Percentiles rank a stretch among this genome's conserved stretches.
phyloP scores from a whole-genome alignment of 2,113 vertebrate genomes.

The Phocoena sinus region DNA sequence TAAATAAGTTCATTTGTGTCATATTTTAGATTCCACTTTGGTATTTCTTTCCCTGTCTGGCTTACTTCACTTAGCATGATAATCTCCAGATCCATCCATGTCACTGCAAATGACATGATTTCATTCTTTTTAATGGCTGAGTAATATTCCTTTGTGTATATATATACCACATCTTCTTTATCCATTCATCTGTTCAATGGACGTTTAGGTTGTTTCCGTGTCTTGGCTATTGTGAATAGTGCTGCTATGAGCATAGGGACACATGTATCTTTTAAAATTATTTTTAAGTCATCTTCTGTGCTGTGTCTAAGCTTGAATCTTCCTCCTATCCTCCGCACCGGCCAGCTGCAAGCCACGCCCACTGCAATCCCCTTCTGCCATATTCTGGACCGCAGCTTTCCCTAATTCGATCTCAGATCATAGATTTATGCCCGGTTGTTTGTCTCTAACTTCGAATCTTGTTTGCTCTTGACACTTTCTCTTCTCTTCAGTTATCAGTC shows the following conservation, averaged over 20 bases:
- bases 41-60: background rate
- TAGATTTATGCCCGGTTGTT: background rate
- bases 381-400: background rate
- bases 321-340: background rate
- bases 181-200: background rate
- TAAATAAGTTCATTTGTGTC: background rate
- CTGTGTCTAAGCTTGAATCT: background rate
- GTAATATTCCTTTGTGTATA: background rate
- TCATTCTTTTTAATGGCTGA: background rate
- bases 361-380: rapidly evolving
- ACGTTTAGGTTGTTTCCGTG: background rate
- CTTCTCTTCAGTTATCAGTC: background rate
- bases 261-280: background rate
- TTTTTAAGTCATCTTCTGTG: background rate
- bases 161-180: background rate
- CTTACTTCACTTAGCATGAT: background rate
- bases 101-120: background rate
- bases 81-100: background rate
- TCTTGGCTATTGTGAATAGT: background rate
- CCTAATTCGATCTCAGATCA: background rate
- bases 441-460: background rate
- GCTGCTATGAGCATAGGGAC: background rate
- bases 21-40: background rate
- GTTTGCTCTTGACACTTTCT: background rate
- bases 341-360: background rate